Base-by-base conservation (phyloP, 2,888 invertebrate genomes). In the Sphaerophoria taeniata region DNA sequence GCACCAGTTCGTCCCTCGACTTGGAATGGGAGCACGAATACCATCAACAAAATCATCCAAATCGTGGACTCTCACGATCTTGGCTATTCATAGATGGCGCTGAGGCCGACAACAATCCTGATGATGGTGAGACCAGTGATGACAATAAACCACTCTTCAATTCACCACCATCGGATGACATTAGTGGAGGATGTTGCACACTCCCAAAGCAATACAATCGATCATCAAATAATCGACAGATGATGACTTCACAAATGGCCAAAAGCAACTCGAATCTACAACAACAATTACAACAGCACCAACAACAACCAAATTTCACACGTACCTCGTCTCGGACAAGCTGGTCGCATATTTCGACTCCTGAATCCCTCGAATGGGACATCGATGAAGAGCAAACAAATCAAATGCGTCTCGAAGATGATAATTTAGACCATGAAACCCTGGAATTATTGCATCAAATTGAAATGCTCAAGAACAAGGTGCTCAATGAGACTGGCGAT, bases 11-110 rank as follows among this genome's bases (percentile, higher is more conserved):
- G 33, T 95, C 95, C 4, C 90, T 95, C 75, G 95, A 95, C 89
- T 92, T 95, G 74, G 95, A 95, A 90, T 95, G 95, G 95, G 95
- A 95, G 90, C 94, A 95, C 89, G 95, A 95, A 92, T 93, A 91
- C 78, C 24, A 80, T 49, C 87, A 86, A 31, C 87, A 82, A 31
- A 76, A 51, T 6, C 55, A 58, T 6, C 6, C 60, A 2, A 63
- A 81, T 58, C 61, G 81, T 3, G 72, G 47, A 11, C 73, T 81
- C 0, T 85, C 85, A 3, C 85, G 77, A 9, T 85, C 85, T 4
- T 85, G 85, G 85, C 53, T 85, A 0, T 85, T 85, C 60, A 85
- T 85, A 45, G 85, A 85, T 61, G 85, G 76, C 31, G 81, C 85
- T 16, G 76, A 72, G 12, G 56, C 69, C 14, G 87, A 83, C 70